A percentile compares a stretch with the other conserved stretches of the same genome.
Evolutionary conservation across 2,113 vertebrate genomes (phyloP).

Genomic region (Oryctolagus cuniculus): mOryCun1.1 NC_091440.1:6629001-6629500

Average conservation of each 20-base stretch:
- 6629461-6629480: accelerated
- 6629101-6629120: not conserved
- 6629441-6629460: too few relatives aligned
- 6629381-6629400: accelerated
- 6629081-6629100: too few relatives aligned
- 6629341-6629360: not conserved
- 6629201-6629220: not conserved
- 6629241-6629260: not conserved
- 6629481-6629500: not conserved
- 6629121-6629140: accelerated
- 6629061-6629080: not conserved
- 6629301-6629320: not conserved
- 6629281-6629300: not conserved
- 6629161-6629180: not conserved
- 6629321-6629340: accelerated
- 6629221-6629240: not conserved
- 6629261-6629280: not conserved
- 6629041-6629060: accelerated
- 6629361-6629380: not conserved
- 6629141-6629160: not conserved
- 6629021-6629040: not conserved
- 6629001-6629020: not conserved
- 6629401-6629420: not conserved
- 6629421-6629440: not conserved
- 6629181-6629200: not conserved